Percentiles rank a stretch among this genome's conserved stretches.
These are phyloP conservation scores for Solenopsis fugax DNA, from an alignment of 1,140 invertebrate species.

Conservation along the genomic window DNA sequence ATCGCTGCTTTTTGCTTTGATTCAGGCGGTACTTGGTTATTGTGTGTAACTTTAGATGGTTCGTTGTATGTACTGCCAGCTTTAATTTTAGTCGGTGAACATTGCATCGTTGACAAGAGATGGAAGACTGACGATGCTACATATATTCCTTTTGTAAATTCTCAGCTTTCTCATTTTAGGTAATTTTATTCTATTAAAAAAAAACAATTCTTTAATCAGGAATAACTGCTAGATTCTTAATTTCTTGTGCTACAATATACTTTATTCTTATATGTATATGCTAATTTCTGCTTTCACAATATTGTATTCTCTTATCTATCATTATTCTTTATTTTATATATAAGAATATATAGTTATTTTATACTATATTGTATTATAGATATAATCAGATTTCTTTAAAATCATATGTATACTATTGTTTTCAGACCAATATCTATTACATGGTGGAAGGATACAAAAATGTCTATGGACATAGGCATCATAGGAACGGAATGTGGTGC, in stretches of 20 bases:
- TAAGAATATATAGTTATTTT: conserved; percentile 12
- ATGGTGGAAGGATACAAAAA: conserved; percentile 91
- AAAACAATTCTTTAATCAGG: not conserved
- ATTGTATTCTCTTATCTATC: not conserved
- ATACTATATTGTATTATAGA: too few species aligned
- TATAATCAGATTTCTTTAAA: not conserved
- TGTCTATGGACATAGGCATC: conserved; percentile 89
- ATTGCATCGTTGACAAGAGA: conserved; percentile 86
- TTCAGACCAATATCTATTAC: conserved; percentile 86
- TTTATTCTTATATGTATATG: conserved; percentile 4
- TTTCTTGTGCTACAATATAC: not conserved
- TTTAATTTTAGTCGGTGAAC: conserved; percentile 87
- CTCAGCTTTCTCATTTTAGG: conserved; percentile 87
- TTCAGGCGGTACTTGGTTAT: conserved; percentile 90
- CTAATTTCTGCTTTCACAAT: not conserved
- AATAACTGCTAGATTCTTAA: conserved; percentile 13
- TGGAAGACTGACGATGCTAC: conserved; percentile 88
- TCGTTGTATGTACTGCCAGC: conserved; percentile 89
- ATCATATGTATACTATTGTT: conserved; percentile 29
- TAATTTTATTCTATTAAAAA: conserved; percentile 71
- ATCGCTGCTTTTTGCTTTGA: conserved; percentile 91
- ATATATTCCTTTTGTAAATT: conserved; percentile 86
- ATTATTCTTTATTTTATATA: not conserved
- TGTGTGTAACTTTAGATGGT: conserved; percentile 88
- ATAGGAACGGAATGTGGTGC: conserved; percentile 91